These are phyloP conservation scores for Grallaria varia DNA, from an alignment of 2,113 vertebrate genomes.

Conservation along the genomic window DNA sequence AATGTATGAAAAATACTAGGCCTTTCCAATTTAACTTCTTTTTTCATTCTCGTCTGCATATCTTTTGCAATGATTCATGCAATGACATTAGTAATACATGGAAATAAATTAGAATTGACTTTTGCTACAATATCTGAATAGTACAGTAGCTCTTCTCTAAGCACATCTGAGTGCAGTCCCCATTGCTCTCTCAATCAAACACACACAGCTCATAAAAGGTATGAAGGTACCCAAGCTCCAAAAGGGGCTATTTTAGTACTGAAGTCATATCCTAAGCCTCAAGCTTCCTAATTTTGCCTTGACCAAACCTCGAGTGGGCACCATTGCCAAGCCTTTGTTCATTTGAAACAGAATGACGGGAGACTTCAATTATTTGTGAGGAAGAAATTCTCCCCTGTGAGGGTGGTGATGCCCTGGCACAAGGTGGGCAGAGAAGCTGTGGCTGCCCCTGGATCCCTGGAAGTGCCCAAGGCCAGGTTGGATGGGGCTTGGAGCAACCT, in stretches of 20 bases:
- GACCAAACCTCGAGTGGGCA: neutral
- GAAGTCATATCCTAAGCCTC: neutral
- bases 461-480: neutral
- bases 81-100: constrained; percentile 7
- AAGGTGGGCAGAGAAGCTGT: neutral
- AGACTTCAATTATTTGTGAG: neutral
- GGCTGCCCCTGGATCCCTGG: neutral
- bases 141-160: neutral
- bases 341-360: neutral
- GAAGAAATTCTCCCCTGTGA: neutral
- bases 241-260: neutral
- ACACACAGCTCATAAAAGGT: neutral
- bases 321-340: neutral
- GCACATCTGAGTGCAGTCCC: neutral
- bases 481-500: neutral
- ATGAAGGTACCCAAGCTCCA: neutral
- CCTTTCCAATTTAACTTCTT: constrained; percentile 20
- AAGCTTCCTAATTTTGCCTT: neutral
- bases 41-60: constrained; percentile 9
- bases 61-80: constrained; percentile 44
- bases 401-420: neutral
- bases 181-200: neutral
- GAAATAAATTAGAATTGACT: constrained; percentile 44
- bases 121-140: neutral
- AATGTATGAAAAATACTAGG: constrained; percentile 54